A percentile compares a stretch with the other conserved stretches of the same genome.
Conservation (phyloP, 2,888 invertebrate species). For the Leptinotarsa rubiginosa region DNA sequence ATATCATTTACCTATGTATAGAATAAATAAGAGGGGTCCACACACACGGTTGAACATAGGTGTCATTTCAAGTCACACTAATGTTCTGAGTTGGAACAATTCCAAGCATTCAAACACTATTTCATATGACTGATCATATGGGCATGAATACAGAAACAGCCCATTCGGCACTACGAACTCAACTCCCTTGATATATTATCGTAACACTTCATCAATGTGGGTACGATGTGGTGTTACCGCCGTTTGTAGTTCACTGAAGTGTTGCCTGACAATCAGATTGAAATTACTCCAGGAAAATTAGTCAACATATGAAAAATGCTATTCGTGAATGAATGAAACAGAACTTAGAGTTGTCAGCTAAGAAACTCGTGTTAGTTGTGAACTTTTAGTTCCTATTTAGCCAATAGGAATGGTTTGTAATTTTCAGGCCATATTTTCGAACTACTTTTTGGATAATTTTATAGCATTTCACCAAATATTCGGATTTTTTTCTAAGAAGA, state of each 20-base stretch:
- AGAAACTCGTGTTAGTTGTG: no score
- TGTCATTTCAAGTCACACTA: background rate
- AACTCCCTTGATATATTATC: slow-evolving; percentile 26
- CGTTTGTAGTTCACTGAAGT: slow-evolving; percentile 34
- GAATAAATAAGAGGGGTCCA: no score
- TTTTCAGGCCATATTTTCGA: no score
- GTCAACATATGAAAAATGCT: background rate
- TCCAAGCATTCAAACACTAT: background rate
- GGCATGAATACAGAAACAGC: slow-evolving; percentile 20
- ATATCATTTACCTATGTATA: no score
- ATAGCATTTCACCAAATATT: no score
- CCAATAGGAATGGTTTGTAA: no score
- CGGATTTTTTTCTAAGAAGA: no score
- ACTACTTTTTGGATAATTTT: no score
- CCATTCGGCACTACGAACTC: slow-evolving; percentile 16
- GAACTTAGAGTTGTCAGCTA: background rate
- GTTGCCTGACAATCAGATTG: slow-evolving; percentile 35
- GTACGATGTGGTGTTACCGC: slow-evolving; percentile 33
- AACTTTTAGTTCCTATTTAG: no score
- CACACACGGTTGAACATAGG: no score
- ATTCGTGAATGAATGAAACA: background rate
- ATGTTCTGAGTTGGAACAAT: slow-evolving; percentile 1
- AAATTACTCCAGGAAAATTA: background rate
- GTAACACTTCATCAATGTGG: slow-evolving; percentile 39
- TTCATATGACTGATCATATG: slow-evolving; percentile 20